A percentile compares a stretch with the other conserved stretches of the same genome.
Evolutionary conservation across 1,140 invertebrate genomes (phyloP).

Genomic region (Platyscapa corneri): DNA sequence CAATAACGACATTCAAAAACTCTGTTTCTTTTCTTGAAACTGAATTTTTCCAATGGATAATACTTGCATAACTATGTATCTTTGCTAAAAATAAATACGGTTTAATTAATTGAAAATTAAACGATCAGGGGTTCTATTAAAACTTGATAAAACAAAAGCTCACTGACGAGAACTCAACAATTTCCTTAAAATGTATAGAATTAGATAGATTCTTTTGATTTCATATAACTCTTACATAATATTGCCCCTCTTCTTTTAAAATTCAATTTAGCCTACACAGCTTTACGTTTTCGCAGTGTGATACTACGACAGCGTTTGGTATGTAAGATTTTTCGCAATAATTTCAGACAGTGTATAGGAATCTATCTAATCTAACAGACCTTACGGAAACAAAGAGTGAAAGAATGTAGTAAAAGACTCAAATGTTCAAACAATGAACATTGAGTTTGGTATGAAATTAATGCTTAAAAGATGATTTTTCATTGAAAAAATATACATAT

Average conservation of each 20-base stretch:
- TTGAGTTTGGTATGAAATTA: no score
- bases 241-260: not conserved
- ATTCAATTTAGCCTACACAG: constrained; percentile 32
- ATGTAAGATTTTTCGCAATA: constrained; percentile 39
- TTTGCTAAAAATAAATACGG: not conserved
- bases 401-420: no score
- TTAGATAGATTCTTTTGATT: constrained; percentile 45
- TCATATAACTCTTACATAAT: constrained; percentile 39
- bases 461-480: no score
- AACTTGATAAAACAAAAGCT: not conserved
- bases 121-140: not conserved
- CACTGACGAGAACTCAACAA: constrained; percentile 42
- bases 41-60: not conserved
- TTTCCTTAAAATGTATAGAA: constrained; percentile 36
- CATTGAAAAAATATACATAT: no score
- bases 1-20: not conserved
- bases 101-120: constrained; percentile 19
- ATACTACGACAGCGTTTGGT: not conserved
- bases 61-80: not conserved
- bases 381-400: not conserved
- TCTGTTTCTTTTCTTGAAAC: not conserved
- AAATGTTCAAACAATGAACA: no score
- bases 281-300: constrained; percentile 17
- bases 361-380: constrained; percentile 20
- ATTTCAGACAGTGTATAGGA: not conserved